These are phyloP conservation scores for Dysidea cf. avara DNA, from an alignment of 37 sponge, comb jelly and placozoan genomes.

Conservation along the genomic window DNA sequence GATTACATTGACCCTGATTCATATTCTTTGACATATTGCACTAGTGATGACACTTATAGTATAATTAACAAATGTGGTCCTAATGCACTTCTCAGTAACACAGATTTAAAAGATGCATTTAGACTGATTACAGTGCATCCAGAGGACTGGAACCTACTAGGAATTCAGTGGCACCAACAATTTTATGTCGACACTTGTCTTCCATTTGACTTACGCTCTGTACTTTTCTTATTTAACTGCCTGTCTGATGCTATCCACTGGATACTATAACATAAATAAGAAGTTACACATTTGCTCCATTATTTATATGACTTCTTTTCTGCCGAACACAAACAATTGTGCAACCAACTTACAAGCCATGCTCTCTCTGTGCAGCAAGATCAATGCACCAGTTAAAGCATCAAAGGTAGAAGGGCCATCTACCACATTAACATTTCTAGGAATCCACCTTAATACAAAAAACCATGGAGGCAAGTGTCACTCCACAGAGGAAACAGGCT, in stretches of 20 bases:
- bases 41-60: conserved; percentile 16
- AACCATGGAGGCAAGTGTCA: too few species aligned
- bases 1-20: conserved; percentile 22
- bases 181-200: conserved; percentile 35
- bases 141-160: conserved; percentile 50
- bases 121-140: conserved; percentile 26
- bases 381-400: too few species aligned
- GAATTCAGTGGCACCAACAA: conserved; percentile 20
- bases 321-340: too few species aligned
- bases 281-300: conserved; percentile 7
- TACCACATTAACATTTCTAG: conserved; percentile 32
- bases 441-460: conserved; percentile 10
- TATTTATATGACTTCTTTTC: conserved; percentile 33
- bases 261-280: conserved; percentile 21
- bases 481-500: too few species aligned
- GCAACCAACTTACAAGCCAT: not conserved
- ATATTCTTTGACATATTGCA: conserved; percentile 20
- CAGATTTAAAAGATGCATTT: too few species aligned
- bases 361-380: too few species aligned
- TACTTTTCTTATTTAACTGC: conserved; percentile 20
- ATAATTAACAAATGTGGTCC: not conserved
- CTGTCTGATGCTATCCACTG: conserved; percentile 19
- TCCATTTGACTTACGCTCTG: conserved; percentile 30
- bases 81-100: conserved; percentile 9
- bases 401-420: too few species aligned